Conservation (phyloP, 37 sponge, comb jelly and placozoan species). For the Petrosia ficiformis region DNA sequence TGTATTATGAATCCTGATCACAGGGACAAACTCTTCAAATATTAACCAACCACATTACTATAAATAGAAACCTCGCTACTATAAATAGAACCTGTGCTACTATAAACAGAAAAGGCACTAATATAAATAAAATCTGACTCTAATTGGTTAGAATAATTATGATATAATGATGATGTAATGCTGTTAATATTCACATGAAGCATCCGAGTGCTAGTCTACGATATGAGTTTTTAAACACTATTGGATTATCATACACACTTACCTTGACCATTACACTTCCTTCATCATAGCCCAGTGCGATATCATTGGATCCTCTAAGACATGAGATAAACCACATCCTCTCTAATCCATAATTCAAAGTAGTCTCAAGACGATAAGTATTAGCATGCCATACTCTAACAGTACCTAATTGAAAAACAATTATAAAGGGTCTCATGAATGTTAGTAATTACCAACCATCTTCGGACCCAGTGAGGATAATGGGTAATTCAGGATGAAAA, state of each 20-base stretch:
- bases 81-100: no score
- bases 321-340: conserved; percentile 87
- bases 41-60: no score
- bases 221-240: background rate
- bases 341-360: conserved; percentile 97
- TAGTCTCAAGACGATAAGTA: conserved; percentile 96
- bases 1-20: no score
- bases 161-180: no score
- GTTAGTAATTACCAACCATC: conserved; percentile 49
- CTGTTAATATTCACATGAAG: no score
- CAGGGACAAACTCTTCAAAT: no score
- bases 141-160: no score
- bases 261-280: conserved; percentile 92
- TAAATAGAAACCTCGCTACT: no score
- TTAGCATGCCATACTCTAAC: conserved; percentile 91
- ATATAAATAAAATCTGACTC: no score
- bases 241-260: background rate
- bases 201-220: no score
- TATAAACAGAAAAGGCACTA: no score
- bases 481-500: conserved; percentile 96
- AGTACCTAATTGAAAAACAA: conserved; percentile 40
- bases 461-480: conserved; percentile 93
- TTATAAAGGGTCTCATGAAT: no score
- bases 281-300: conserved; percentile 96
- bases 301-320: conserved; percentile 79